These are phyloP conservation scores for Lycophotia porphyrea DNA, from an alignment of 2,888 invertebrate genomes.

Conservation along the genomic window DNA sequence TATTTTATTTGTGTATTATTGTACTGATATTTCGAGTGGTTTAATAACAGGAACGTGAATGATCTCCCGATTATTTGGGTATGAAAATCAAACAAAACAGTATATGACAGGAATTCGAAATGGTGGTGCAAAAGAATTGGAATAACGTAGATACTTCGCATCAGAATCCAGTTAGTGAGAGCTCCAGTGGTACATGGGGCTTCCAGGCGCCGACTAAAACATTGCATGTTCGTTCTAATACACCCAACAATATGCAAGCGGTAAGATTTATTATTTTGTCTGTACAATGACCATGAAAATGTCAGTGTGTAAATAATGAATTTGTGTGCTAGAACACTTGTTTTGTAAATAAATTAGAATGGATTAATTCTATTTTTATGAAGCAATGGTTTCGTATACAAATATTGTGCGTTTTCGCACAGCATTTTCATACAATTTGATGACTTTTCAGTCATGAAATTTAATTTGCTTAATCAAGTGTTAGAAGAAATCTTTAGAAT, in stretches of 20 bases:
- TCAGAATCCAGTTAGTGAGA: conserved; percentile 77
- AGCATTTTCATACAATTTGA: background rate
- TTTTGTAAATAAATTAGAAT: conserved; percentile 7
- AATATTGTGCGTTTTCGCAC: conserved; percentile 2
- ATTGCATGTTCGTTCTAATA: conserved; percentile 75
- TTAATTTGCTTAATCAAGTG: background rate
- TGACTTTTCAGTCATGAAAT: too few relatives aligned
- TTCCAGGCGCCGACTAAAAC: conserved; percentile 82
- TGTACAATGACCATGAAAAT: conserved; percentile 55
- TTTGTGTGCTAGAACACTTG: conserved; percentile 4
- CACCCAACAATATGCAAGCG: conserved; percentile 81
- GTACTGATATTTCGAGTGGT: conserved; percentile 15
- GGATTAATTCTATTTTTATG: background rate
- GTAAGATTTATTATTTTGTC: conserved; percentile 66
- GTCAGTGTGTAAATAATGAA: conserved; percentile 38
- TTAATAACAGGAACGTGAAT: conserved; percentile 53
- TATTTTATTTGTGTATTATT: background rate
- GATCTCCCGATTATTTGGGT: conserved; percentile 47
- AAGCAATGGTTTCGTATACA: background rate
- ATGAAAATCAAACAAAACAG: conserved; percentile 57
- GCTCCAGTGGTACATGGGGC: conserved; percentile 79
- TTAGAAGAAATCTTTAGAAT: too few relatives aligned
- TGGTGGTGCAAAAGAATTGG: conserved; percentile 88
- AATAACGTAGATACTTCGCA: conserved; percentile 79
- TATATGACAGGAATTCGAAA: conserved; percentile 74